Evolutionary conservation across 2,113 vertebrate genomes (phyloP).

Genomic region (Lophotis ruficrista): DNA sequence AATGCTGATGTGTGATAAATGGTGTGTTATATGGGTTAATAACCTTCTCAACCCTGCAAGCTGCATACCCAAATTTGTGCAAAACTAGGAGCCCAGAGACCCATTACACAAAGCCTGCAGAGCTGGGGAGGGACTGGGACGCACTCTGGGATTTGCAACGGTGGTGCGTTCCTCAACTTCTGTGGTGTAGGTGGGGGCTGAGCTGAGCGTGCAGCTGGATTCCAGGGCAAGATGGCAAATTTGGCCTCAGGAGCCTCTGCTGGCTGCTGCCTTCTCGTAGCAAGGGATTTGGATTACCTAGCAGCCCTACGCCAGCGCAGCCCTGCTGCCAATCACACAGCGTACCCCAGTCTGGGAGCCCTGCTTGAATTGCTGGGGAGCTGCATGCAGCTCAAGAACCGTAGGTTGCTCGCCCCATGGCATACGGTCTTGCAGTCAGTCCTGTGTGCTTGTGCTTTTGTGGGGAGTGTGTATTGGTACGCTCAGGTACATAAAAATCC

Average conservation of each 20-base stretch:
- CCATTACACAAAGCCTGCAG: not conserved
- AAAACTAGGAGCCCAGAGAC: not conserved
- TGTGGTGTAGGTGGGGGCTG: not conserved
- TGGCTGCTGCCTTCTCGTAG: not conserved
- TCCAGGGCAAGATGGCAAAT: not conserved
- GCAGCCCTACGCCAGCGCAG: not conserved
- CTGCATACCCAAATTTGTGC: not conserved
- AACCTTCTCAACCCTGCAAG: not conserved
- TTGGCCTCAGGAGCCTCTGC: not conserved
- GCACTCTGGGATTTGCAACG: not conserved
- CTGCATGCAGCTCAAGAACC: not conserved
- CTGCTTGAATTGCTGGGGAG: rapidly evolving
- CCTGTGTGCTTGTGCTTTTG: not conserved
- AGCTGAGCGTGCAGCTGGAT: not conserved
- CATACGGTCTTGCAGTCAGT: not conserved
- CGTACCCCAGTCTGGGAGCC: rapidly evolving
- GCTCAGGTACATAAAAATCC: not conserved
- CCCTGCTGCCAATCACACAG: slow-evolving; percentile 17
- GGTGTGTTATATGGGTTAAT: not conserved
- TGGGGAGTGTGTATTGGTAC: rapidly evolving
- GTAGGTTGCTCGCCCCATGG: rapidly evolving
- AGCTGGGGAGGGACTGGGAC: not conserved
- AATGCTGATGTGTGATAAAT: not conserved
- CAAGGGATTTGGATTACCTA: not conserved
- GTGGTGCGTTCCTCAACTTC: rapidly evolving